Evolutionary conservation across 1,140 invertebrate genomes (phyloP).

Genomic region (Bombus sylvicola): DNA sequence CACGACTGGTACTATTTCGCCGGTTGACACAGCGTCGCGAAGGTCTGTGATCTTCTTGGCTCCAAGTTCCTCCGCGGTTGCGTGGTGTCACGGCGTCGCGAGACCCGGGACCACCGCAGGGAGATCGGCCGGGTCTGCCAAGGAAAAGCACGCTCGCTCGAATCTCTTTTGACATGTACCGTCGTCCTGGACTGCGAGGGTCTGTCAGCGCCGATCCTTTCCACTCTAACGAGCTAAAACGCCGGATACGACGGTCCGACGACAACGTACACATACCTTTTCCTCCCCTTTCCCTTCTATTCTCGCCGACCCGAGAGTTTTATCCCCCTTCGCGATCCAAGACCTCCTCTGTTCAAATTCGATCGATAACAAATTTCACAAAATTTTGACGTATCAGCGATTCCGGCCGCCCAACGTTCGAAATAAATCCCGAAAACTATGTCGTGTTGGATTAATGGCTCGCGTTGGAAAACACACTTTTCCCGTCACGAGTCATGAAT

Average conservation of each 20-base stretch:
- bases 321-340: background rate
- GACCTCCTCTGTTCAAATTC: background rate
- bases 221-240: slow-evolving; percentile 44
- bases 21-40: no score
- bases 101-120: background rate
- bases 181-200: slow-evolving; percentile 21
- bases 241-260: background rate
- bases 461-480: background rate
- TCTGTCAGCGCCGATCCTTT: slow-evolving; percentile 44
- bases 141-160: background rate
- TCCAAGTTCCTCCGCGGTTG: background rate
- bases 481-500: background rate
- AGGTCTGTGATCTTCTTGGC: background rate
- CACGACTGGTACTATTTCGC: no score
- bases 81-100: background rate
- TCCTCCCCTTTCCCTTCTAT: background rate
- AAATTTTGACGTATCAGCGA: background rate
- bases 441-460: background rate
- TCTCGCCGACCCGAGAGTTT: background rate
- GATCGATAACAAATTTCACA: background rate
- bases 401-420: no score
- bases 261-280: slow-evolving; percentile 18
- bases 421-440: background rate
- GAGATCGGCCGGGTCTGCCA: background rate
- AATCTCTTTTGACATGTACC: slow-evolving; percentile 31